phyloP scores from a whole-genome alignment of 2,113 vertebrate species.

The Caretta caretta region DNA sequence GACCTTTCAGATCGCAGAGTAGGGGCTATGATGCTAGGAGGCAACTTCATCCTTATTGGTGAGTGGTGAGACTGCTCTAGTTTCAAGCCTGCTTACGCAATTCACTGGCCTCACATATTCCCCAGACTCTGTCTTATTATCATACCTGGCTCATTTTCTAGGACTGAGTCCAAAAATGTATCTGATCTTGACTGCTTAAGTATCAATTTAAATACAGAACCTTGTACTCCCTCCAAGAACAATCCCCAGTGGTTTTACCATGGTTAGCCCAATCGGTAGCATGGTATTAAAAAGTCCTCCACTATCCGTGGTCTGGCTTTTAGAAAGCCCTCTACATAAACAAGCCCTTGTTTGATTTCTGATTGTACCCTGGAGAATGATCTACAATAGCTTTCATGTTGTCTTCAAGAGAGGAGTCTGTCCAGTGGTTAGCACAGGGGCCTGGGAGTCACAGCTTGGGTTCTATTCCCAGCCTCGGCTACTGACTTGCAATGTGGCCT shows the following conservation, averaged over 20 bases:
- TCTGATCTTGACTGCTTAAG: constrained; percentile 37
- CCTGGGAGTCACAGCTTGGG: accelerated
- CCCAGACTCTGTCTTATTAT: constrained; percentile 14
- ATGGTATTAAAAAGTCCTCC: constrained; percentile 4
- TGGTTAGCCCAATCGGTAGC: constrained; percentile 37
- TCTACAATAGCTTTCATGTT: constrained; percentile 42
- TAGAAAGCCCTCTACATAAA: constrained; percentile 29
- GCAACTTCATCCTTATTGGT: neutral
- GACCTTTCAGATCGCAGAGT: neutral
- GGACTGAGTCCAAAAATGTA: constrained; percentile 27
- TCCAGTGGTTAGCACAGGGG: neutral
- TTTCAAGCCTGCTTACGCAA: neutral
- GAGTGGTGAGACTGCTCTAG: neutral
- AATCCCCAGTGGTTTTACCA: neutral
- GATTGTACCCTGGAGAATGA: constrained; percentile 41
- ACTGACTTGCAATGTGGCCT: neutral
- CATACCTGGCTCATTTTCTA: constrained; percentile 37
- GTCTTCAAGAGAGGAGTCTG: neutral
- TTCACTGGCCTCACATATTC: neutral
- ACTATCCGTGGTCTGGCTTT: constrained; percentile 40
- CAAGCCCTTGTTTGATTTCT: constrained; percentile 33
- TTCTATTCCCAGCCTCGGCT: neutral
- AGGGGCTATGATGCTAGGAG: neutral
- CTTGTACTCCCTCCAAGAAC: constrained; percentile 37
- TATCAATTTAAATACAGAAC: neutral